Evolutionary conservation across 2,113 vertebrate genomes (phyloP).

Genomic region (Lagopus muta): DNA sequence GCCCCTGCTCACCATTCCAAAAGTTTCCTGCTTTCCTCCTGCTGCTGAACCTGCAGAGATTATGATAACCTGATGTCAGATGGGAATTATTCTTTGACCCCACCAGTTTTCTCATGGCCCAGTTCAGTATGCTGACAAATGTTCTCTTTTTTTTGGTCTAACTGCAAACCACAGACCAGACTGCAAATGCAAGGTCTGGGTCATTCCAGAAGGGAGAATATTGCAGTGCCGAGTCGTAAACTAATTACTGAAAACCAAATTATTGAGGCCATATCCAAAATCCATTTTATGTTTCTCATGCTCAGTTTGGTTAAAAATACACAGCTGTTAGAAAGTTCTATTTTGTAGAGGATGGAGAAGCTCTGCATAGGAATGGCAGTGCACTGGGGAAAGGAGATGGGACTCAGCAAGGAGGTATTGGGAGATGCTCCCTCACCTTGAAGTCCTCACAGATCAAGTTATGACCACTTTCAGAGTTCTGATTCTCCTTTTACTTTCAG

Average conservation of each 20-base stretch:
- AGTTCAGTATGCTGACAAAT: background rate
- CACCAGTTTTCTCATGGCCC: background rate
- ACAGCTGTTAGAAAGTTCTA: accelerated
- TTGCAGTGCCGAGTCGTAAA: background rate
- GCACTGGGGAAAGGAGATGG: background rate
- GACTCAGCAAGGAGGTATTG: background rate
- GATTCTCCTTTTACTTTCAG: background rate
- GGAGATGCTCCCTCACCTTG: accelerated
- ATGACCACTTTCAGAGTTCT: background rate
- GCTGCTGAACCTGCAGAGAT: background rate
- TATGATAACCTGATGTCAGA: accelerated
- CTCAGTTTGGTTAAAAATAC: background rate
- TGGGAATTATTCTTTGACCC: background rate
- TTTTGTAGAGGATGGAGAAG: background rate
- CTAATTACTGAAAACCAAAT: background rate
- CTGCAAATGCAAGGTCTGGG: accelerated
- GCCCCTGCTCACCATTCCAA: background rate
- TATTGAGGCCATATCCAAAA: background rate
- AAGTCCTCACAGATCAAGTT: background rate
- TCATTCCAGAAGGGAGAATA: background rate
- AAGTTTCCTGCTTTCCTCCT: background rate
- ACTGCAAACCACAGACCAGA: background rate
- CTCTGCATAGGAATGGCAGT: background rate
- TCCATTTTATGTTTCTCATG: background rate
- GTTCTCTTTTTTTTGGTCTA: background rate